These are phyloP conservation scores for Leptinotarsa rubiginosa DNA, from an alignment of 2,888 invertebrate species.

Conservation along the genomic window DNA sequence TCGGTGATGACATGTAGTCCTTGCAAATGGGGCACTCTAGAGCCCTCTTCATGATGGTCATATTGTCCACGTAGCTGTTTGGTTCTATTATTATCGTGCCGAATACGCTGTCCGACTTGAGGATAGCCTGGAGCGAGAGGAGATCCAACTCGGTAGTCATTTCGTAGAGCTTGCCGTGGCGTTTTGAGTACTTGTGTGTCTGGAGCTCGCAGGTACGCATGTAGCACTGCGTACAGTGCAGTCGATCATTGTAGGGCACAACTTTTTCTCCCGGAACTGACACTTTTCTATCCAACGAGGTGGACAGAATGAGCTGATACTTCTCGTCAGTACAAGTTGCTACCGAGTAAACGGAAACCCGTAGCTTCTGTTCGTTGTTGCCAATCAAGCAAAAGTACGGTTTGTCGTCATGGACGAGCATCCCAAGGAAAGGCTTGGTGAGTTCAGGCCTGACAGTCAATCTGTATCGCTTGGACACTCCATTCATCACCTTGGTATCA, in stretches of 20 bases:
- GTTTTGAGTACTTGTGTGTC: background rate
- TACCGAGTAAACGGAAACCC: constrained; percentile 2
- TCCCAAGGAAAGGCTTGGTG: background rate
- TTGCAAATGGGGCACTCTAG: constrained; percentile 10
- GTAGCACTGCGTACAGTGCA: background rate
- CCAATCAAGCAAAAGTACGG: background rate
- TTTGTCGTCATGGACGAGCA: background rate
- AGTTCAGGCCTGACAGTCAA: background rate
- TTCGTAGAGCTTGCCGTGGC: background rate
- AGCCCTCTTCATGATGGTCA: background rate
- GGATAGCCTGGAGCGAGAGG: background rate
- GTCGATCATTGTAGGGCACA: background rate
- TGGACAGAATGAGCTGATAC: constrained; percentile 2
- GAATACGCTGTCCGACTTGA: background rate
- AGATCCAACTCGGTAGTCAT: constrained; percentile 3
- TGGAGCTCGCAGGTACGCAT: background rate
- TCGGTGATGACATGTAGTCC: background rate
- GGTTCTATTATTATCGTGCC: constrained; percentile 10
- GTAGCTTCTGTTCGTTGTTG: background rate
- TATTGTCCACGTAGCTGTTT: background rate
- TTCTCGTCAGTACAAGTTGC: background rate
- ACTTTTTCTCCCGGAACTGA: constrained; percentile 4
- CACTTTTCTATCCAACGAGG: background rate
- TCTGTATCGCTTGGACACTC: background rate
- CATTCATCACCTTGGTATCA: background rate